Conservation (phyloP, 2,888 invertebrate genomes). For the Stenodema calcarata region DNA sequence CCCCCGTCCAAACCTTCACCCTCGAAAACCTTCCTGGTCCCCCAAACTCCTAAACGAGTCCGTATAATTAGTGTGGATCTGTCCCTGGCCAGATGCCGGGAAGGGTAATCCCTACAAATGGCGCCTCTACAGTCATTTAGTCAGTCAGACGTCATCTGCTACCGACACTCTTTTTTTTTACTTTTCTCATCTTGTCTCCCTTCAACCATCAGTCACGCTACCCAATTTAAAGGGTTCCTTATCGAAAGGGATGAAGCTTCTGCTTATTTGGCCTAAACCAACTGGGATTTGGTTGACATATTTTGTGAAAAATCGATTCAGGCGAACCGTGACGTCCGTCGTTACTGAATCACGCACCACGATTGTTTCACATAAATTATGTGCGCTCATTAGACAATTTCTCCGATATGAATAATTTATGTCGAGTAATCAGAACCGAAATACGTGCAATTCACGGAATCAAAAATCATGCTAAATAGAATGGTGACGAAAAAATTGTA, state of each 20-base stretch:
- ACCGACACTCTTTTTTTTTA: constrained; percentile 10
- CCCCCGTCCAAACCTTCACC: neutral
- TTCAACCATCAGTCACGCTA: constrained; percentile 2
- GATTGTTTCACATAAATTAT: too few species aligned
- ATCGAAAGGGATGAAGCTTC: neutral
- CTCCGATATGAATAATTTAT: too few species aligned
- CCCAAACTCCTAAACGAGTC: neutral
- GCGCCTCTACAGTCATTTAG: constrained; percentile 38
- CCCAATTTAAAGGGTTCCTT: constrained; percentile 10
- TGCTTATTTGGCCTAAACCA: constrained; percentile 2
- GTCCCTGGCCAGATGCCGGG: constrained; percentile 28
- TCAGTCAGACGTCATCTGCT: constrained; percentile 46
- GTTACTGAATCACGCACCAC: neutral
- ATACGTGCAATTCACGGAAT: too few species aligned
- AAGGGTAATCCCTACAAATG: constrained; percentile 39
- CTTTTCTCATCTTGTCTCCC: neutral
- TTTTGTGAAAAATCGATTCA: neutral
- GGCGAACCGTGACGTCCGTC: neutral
- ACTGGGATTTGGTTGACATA: neutral
- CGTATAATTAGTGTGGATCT: constrained; percentile 25
- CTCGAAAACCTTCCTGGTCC: neutral
- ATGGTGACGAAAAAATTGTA: too few species aligned
- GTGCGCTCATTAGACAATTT: too few species aligned
- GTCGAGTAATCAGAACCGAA: too few species aligned
- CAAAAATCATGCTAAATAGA: too few species aligned